These are phyloP conservation scores for Hybos culiciformis DNA, from an alignment of 2,888 invertebrate genomes.

Conservation along the genomic window DNA sequence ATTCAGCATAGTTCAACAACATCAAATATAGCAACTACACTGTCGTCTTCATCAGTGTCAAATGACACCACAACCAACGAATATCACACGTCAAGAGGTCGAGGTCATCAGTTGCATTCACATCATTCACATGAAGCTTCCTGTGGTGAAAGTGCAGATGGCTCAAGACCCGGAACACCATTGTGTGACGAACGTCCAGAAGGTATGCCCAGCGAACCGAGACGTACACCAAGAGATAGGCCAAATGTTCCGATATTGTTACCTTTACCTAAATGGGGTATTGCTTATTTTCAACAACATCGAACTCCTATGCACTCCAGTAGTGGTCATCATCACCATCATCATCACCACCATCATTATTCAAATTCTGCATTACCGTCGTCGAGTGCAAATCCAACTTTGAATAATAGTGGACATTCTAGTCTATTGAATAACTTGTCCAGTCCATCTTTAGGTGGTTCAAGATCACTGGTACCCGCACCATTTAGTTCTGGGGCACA, in stretches of 20 bases:
- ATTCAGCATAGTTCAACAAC: slow-evolving; percentile 9
- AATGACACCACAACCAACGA: slow-evolving; percentile 18
- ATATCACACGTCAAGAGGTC: slow-evolving; percentile 35
- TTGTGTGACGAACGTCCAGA: slow-evolving; percentile 71
- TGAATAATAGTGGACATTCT: slow-evolving; percentile 26
- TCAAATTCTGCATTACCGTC: slow-evolving; percentile 16
- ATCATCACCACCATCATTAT: slow-evolving; percentile 13
- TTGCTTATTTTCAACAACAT: slow-evolving; percentile 44
- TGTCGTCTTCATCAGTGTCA: neutral
- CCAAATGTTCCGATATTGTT: slow-evolving; percentile 61
- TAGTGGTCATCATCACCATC: slow-evolving; percentile 16
- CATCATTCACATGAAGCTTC: slow-evolving; percentile 40
- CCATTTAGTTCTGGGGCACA: slow-evolving; percentile 6
- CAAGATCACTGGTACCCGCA: slow-evolving; percentile 13
- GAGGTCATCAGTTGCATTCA: slow-evolving; percentile 41
- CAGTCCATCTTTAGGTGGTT: slow-evolving; percentile 17
- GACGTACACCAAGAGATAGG: slow-evolving; percentile 50
- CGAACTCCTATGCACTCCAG: slow-evolving; percentile 18
- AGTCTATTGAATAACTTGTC: slow-evolving; percentile 31
- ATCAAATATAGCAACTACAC: neutral
- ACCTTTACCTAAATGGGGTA: slow-evolving; percentile 80
- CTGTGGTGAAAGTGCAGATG: slow-evolving; percentile 48
- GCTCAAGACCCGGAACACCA: slow-evolving; percentile 74
- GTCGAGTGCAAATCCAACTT: slow-evolving; percentile 22
- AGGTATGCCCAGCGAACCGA: slow-evolving; percentile 57